Evolutionary conservation across 1,140 invertebrate species (phyloP).

Genomic region (Choristoneura fumiferana): DNA sequence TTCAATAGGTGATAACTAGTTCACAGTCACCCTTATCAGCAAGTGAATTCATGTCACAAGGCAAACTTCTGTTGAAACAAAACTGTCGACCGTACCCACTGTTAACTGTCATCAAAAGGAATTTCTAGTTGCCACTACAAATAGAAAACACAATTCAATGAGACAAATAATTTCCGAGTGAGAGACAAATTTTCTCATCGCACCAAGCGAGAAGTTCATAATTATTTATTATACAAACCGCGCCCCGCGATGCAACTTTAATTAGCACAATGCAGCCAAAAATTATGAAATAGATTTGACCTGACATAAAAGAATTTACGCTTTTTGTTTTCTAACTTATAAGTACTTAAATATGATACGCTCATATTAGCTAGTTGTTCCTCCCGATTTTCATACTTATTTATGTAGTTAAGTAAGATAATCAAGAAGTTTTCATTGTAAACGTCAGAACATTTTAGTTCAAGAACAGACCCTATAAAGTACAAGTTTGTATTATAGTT

Average conservation of each 20-base stretch:
- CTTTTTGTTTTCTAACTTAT: constrained; percentile 23
- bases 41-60: constrained; percentile 1
- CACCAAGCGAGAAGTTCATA: constrained; percentile 53
- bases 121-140: not conserved
- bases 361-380: not conserved
- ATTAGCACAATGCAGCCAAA: constrained; percentile 55
- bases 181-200: constrained; percentile 53
- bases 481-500: not conserved
- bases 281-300: constrained; percentile 44
- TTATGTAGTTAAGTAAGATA: not conserved
- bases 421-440: constrained; percentile 1
- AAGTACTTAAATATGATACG: not conserved
- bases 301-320: constrained; percentile 36
- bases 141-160: constrained; percentile 9
- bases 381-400: not conserved
- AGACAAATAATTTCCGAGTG: constrained; percentile 29
- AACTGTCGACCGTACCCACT: not conserved
- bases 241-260: constrained; percentile 39
- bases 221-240: constrained; percentile 55
- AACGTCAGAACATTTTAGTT: not conserved
- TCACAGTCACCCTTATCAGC: not conserved
- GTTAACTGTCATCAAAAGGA: not conserved
- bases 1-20: constrained; percentile 32
- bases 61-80: not conserved
- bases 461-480: not conserved